Conservation (phyloP, 2,888 invertebrate genomes). For the Cenopis cana region DNA sequence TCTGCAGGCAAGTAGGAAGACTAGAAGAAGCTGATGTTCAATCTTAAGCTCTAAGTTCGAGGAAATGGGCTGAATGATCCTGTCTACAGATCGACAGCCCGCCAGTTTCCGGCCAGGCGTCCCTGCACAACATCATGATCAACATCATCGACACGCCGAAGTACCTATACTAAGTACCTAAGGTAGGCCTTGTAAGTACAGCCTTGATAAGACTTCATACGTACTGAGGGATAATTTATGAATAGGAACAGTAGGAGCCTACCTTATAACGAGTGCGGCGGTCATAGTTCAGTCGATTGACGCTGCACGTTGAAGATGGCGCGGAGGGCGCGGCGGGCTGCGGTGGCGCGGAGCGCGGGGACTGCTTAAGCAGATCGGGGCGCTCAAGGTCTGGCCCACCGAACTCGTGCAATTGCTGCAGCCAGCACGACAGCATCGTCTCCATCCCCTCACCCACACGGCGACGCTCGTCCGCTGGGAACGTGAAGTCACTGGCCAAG, state of each 20-base stretch:
- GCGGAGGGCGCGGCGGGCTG: constrained; percentile 59
- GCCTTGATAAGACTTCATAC: neutral
- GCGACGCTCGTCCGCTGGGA: constrained; percentile 67
- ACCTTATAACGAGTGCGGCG: constrained; percentile 94
- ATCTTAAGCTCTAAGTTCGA: too few species aligned
- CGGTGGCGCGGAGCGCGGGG: constrained; percentile 82
- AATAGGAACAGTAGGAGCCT: constrained; percentile 35
- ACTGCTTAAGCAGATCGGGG: constrained; percentile 92
- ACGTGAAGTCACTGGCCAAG: constrained; percentile 57
- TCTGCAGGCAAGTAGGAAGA: too few species aligned
- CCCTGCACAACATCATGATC: too few species aligned
- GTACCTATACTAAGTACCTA: too few species aligned
- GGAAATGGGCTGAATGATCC: too few species aligned
- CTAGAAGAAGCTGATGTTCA: too few species aligned
- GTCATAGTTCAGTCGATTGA: constrained; percentile 83
- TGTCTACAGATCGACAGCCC: too few species aligned
- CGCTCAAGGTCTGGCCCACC: constrained; percentile 93
- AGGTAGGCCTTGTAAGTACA: neutral
- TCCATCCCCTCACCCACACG: constrained; percentile 90
- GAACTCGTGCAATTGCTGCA: constrained; percentile 93
- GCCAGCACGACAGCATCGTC: constrained; percentile 93
- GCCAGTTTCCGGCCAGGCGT: too few species aligned
- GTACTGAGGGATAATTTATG: neutral
- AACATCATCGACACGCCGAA: too few species aligned
- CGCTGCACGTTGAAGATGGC: constrained; percentile 82